Evolutionary conservation across 2,888 invertebrate species (phyloP).

Genomic region (Candidula unifasciata): DNA sequence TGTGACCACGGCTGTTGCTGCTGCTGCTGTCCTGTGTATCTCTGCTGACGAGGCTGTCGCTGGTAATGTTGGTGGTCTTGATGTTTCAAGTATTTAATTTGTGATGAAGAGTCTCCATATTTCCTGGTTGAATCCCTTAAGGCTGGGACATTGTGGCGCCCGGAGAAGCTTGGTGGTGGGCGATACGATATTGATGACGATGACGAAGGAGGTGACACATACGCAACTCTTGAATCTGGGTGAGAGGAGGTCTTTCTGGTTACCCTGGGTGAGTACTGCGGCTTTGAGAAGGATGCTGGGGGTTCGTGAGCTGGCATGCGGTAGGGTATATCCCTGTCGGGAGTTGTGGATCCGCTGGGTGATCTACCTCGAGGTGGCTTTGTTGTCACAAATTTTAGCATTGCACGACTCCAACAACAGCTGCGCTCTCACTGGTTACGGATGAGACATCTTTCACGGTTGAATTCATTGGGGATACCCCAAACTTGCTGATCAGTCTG

Average conservation of each 20-base stretch:
- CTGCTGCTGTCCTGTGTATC: background rate
- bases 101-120: background rate
- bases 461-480: background rate
- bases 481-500: background rate
- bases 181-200: no score
- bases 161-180: background rate
- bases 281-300: background rate
- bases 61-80: background rate
- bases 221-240: background rate
- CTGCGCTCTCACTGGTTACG: background rate
- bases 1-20: conserved; percentile 7
- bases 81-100: background rate
- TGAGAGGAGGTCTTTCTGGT: background rate
- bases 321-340: conserved; percentile 38
- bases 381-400: conserved; percentile 70
- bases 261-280: conserved; percentile 25
- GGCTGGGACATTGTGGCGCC: background rate
- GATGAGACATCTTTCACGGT: background rate
- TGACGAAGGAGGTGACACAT: background rate
- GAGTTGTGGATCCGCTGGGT: conserved; percentile 37
- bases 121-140: background rate
- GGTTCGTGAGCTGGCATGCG: conserved; percentile 9
- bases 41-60: background rate
- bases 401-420: conserved; percentile 50
- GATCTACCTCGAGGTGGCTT: conserved; percentile 63